Conservation (phyloP, 2,888 invertebrate species). For the Mystacides longicornis region DNA sequence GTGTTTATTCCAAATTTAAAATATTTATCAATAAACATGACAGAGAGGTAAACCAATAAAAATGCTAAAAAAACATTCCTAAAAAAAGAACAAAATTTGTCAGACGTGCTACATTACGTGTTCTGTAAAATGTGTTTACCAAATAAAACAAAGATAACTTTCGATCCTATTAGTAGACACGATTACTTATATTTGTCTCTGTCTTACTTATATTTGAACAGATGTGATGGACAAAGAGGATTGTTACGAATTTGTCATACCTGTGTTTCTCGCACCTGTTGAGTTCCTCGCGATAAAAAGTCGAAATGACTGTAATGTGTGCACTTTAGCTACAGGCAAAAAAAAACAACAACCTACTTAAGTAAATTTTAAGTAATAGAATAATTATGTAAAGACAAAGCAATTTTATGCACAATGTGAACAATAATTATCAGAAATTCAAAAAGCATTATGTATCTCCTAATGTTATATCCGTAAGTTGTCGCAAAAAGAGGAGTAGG, state of each 20-base stretch:
- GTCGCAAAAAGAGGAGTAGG: no score
- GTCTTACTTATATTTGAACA: not conserved
- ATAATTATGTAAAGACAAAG: no score
- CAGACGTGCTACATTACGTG: constrained; percentile 25
- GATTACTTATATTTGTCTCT: no score
- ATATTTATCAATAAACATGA: constrained; percentile 17
- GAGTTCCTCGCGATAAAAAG: constrained; percentile 22
- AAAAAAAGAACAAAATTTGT: constrained; percentile 23
- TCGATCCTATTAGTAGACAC: no score
- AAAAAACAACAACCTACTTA: no score
- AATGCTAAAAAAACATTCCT: constrained; percentile 20
- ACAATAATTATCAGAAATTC: no score
- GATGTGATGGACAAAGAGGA: constrained; percentile 2
- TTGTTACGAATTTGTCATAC: not conserved
- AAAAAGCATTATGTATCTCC: no score
- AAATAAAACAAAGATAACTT: not conserved
- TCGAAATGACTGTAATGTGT: no score
- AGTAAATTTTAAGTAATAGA: no score
- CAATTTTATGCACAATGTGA: no score
- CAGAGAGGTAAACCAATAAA: constrained; percentile 23
- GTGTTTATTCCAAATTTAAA: constrained; percentile 3
- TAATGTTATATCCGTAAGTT: no score
- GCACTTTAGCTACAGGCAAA: no score
- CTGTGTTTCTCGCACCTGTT: constrained; percentile 22
- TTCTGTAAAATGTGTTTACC: constrained; percentile 24